Evolutionary conservation across 2,113 vertebrate species (phyloP).

Genomic region (Pan paniscus): DNA sequence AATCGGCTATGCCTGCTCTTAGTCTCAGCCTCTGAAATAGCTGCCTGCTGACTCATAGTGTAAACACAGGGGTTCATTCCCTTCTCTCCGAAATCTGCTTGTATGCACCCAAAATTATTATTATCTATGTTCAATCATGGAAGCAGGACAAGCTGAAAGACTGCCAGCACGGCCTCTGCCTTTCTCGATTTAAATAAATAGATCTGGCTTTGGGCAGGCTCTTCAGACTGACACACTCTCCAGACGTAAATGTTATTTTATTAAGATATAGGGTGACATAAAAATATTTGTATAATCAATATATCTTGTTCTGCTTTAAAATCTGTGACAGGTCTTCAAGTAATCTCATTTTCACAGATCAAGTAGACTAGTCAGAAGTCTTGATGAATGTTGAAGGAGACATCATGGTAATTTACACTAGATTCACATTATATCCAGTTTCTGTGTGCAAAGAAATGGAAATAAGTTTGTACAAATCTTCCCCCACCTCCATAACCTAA

Average conservation of each 20-base stretch:
- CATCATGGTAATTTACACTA: slow-evolving; percentile 45
- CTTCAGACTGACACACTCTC: slow-evolving; percentile 24
- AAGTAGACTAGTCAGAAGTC: slow-evolving; percentile 2
- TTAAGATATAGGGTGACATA: slow-evolving; percentile 67
- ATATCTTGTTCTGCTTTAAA: slow-evolving; percentile 65
- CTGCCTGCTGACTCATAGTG: slow-evolving; percentile 40
- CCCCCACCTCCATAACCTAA: neutral
- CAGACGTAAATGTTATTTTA: slow-evolving; percentile 68
- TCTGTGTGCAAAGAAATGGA: neutral
- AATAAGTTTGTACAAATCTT: neutral
- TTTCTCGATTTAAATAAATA: slow-evolving; percentile 59
- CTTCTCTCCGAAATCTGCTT: slow-evolving; percentile 49
- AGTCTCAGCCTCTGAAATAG: slow-evolving; percentile 23
- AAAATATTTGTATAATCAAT: slow-evolving; percentile 70
- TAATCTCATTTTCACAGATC: slow-evolving; percentile 49
- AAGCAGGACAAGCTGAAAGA: neutral
- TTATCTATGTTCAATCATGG: slow-evolving; percentile 34
- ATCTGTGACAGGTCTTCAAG: slow-evolving; percentile 44
- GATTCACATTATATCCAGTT: slow-evolving; percentile 41
- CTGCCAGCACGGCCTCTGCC: slow-evolving; percentile 34
- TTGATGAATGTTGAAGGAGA: slow-evolving; percentile 2
- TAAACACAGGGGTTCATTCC: slow-evolving; percentile 31
- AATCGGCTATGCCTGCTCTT: neutral
- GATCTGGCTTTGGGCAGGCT: slow-evolving; percentile 22
- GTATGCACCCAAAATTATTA: slow-evolving; percentile 25